Percentiles rank a stretch among this genome's conserved stretches.
These are phyloP conservation scores for Cavia porcellus DNA, from an alignment of 2,113 vertebrate species.

Conservation along the genomic window DNA sequence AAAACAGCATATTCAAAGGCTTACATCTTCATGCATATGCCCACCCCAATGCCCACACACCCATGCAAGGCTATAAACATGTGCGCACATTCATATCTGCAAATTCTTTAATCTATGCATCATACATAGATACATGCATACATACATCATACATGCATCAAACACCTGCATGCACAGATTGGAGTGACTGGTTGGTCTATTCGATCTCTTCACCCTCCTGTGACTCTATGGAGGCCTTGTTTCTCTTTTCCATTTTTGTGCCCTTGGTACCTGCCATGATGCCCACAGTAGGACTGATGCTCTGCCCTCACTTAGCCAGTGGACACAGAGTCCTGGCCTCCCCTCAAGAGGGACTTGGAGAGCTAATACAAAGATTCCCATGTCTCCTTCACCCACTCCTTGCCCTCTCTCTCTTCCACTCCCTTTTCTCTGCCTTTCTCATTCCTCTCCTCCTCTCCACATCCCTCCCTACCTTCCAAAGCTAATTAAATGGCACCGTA, in stretches of 20 bases:
- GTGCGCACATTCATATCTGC: neutral
- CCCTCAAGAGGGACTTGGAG: neutral
- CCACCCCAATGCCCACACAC: neutral
- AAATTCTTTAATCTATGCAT: neutral
- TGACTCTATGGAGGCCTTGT: neutral
- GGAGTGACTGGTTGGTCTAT: neutral
- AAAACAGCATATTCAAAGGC: neutral
- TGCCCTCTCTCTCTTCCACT: no score
- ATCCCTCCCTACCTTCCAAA: slow-evolving; percentile 38
- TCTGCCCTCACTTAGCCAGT: neutral
- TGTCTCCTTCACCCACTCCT: no score
- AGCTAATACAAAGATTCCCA: neutral
- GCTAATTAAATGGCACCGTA: slow-evolving; percentile 70
- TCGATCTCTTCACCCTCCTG: neutral
- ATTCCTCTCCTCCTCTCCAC: neutral
- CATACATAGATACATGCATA: no score
- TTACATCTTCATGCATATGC: neutral
- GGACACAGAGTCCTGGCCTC: neutral
- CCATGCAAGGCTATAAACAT: neutral
- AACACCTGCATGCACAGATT: neutral
- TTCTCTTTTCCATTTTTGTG: rapidly evolving
- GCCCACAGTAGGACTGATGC: neutral
- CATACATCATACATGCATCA: no score
- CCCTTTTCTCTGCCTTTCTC: neutral
- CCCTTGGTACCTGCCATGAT: neutral